Conservation (phyloP, 2,797 vertebrate species). For the Danio jaintianensis region DNA sequence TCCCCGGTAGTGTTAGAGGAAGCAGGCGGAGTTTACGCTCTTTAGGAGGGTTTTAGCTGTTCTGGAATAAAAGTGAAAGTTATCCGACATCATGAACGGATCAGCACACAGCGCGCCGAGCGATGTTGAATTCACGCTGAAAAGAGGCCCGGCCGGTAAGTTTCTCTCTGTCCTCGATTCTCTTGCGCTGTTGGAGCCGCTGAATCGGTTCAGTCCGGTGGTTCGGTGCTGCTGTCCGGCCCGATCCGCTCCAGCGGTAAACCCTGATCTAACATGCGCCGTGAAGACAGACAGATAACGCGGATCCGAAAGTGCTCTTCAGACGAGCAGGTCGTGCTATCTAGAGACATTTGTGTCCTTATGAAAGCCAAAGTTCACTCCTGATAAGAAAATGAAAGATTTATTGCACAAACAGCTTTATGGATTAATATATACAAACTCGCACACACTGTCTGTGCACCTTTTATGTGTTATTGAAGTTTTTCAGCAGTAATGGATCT, state of each 20-base stretch:
- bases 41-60: constrained; percentile 7
- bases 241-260: background rate
- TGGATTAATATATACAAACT: background rate
- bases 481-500: background rate
- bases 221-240: constrained; percentile 11
- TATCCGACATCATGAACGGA: constrained; percentile 73
- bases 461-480: background rate
- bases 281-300: background rate
- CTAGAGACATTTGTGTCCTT: background rate
- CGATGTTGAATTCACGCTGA: constrained; percentile 69
- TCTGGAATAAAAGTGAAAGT: constrained; percentile 44
- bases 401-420: background rate
- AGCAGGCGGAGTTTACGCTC: constrained; percentile 23
- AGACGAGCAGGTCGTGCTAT: background rate
- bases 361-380: constrained; percentile 12
- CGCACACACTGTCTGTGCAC: background rate
- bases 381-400: background rate
- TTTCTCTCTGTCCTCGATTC: background rate
- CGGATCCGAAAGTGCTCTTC: background rate
- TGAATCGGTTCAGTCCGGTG: background rate
- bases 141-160: constrained; percentile 77
- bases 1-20: constrained; percentile 30
- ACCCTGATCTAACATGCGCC: background rate
- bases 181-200: background rate
- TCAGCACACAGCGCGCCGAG: constrained; percentile 58